Base-by-base conservation (phyloP, 2,113 vertebrate species). In the Heterocephalus glaber region DNA sequence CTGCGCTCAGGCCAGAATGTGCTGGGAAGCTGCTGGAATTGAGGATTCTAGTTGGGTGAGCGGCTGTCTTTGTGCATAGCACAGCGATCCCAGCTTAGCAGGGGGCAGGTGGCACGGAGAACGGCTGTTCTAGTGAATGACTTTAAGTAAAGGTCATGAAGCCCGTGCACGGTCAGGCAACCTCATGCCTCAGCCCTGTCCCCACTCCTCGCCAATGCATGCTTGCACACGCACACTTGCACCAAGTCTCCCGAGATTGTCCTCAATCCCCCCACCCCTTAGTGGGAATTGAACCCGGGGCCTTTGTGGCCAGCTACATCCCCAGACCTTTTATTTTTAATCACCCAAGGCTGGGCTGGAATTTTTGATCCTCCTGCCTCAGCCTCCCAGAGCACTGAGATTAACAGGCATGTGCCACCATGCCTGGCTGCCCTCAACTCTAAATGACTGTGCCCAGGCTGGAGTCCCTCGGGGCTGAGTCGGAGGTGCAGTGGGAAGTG, bases 221-320 rank as follows among this genome's bases (percentile, higher is more conserved):
- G 4, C 22, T 7, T 3, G 24, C 3, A 22, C 56, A 56, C 12
- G 8, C 24, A 5, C n/a, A n/a, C n/a, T n/a, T n/a, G n/a, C n/a
- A n/a, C n/a, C n/a, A 22, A 44, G 28, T 8, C 44, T 33, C 44
- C 26, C 44, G 44, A 77, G n/a, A 41, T 47, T 14, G 44, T 47
- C 44, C 44, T 76, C 22, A 26, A 30, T 16, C 41, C 12, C 26
- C 22, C 24, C 22, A 9, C 16, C 74, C 1, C 74, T 17, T 30
- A 49, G 13, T 77, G 28, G 24, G 13, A 77, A 49, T 30, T 77
- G 44, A 77, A 77, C 28, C 74, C 74, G 49, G 44, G 28, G 74
- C 44, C 74, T 47, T 49, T 77, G 44, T 13, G 7, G 44, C 74
- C 74, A 77, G 44, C 28, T 77, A 17, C 28, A 49, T 49, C 14